These are phyloP conservation scores for Phycodurus eques DNA, from an alignment of 2,113 vertebrate genomes.

Conservation along the genomic window DNA sequence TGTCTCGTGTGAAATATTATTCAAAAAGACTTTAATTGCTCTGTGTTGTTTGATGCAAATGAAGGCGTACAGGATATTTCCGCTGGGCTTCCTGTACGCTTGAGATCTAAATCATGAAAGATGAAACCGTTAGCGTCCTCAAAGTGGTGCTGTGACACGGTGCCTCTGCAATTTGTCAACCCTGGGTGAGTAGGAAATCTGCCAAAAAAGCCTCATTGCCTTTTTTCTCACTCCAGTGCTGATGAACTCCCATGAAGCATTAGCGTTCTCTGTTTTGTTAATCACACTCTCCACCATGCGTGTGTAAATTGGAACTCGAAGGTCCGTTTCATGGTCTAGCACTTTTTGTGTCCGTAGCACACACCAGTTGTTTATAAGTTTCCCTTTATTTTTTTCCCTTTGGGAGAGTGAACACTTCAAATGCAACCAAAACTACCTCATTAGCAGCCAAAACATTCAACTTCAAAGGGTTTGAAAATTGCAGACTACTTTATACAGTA, in stretches of 20 bases:
- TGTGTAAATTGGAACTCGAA: slow-evolving; percentile 54
- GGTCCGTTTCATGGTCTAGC: slow-evolving; percentile 12
- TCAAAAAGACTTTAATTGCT: slow-evolving; percentile 64
- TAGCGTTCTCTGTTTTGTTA: slow-evolving; percentile 50
- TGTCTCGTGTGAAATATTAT: slow-evolving; percentile 59
- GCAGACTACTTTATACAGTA: slow-evolving; percentile 29
- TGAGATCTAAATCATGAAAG: slow-evolving; percentile 65
- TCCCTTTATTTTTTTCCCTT: slow-evolving; percentile 37
- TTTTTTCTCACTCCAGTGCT: slow-evolving; percentile 63
- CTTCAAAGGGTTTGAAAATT: slow-evolving; percentile 54
- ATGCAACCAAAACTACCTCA: slow-evolving; percentile 48
- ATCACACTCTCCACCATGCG: slow-evolving; percentile 56
- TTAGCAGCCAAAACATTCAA: slow-evolving; percentile 54
- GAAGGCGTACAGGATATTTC: slow-evolving; percentile 57
- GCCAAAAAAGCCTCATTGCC: slow-evolving; percentile 67
- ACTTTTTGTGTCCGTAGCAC: slow-evolving; percentile 27
- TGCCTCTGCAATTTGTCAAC: slow-evolving; percentile 70
- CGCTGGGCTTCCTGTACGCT: slow-evolving; percentile 48
- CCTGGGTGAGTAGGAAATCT: slow-evolving; percentile 65
- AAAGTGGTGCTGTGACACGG: slow-evolving; percentile 67
- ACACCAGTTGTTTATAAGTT: slow-evolving; percentile 36
- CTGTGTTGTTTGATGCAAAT: slow-evolving; percentile 61
- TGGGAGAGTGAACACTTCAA: slow-evolving; percentile 37
- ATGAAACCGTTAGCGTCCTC: slow-evolving; percentile 65
- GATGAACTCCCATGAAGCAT: slow-evolving; percentile 70